phyloP scores from a whole-genome alignment of 2,113 vertebrate genomes.

The Arothron firmamentum region DNA sequence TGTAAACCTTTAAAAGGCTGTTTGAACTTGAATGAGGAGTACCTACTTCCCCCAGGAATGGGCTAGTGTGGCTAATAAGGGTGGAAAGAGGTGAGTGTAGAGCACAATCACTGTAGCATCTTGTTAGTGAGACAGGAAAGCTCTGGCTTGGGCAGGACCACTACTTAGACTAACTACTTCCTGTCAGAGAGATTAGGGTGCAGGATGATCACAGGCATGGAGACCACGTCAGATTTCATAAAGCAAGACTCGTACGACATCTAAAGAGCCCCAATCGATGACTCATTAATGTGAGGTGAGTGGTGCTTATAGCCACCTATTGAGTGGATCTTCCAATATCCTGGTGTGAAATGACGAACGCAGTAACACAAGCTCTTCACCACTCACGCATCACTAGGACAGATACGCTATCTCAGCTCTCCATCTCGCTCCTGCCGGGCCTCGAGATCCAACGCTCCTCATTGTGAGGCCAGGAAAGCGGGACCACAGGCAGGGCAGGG shows the following conservation, averaged over 20 bases:
- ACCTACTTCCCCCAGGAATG: too few species aligned
- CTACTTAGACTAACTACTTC: slow-evolving; percentile 79
- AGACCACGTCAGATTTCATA: slow-evolving; percentile 39
- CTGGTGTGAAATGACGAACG: slow-evolving; percentile 2
- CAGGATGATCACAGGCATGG: slow-evolving; percentile 41
- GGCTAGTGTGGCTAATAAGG: background rate
- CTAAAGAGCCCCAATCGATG: slow-evolving; percentile 26
- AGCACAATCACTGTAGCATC: slow-evolving; percentile 68
- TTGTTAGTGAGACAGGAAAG: slow-evolving; percentile 74
- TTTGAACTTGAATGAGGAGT: too few species aligned
- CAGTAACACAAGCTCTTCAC: background rate
- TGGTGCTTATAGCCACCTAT: background rate
- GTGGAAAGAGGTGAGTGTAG: background rate
- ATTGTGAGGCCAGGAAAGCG: slow-evolving; percentile 15
- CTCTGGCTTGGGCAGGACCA: slow-evolving; percentile 72
- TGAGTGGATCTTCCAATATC: background rate
- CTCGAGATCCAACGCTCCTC: slow-evolving; percentile 7
- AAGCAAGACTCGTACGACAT: slow-evolving; percentile 6
- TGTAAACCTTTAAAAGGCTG: too few species aligned
- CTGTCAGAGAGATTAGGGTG: slow-evolving; percentile 71
- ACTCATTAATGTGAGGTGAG: background rate
- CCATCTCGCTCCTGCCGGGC: slow-evolving; percentile 5
- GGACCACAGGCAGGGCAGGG: slow-evolving; percentile 36
- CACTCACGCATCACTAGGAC: background rate
- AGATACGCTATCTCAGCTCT: slow-evolving; percentile 12